Conservation (phyloP, 2,888 invertebrate genomes). For the Aporophyla nigra region DNA sequence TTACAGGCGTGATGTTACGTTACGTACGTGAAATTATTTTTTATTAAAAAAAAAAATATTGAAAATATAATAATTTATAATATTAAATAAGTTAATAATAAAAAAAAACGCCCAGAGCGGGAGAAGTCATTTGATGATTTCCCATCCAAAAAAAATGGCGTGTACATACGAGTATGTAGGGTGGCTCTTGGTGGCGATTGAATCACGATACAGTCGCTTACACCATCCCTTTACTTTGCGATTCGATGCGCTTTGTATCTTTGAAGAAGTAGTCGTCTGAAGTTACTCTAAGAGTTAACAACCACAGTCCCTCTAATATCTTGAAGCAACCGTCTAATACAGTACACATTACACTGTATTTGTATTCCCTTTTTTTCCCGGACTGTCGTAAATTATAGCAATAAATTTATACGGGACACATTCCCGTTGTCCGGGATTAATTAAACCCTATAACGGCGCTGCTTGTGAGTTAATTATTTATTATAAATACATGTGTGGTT, state of each 20-base stretch:
- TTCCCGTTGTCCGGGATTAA: slow-evolving; percentile 84
- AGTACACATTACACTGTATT: slow-evolving; percentile 78
- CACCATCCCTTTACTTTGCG: too few species aligned
- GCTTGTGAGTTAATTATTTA: slow-evolving; percentile 71
- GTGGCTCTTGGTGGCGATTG: neutral
- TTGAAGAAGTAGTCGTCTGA: neutral
- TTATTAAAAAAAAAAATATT: too few species aligned
- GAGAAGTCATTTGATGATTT: too few species aligned
- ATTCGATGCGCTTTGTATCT: neutral
- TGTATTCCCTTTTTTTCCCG: slow-evolving; percentile 86
- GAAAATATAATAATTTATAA: too few species aligned
- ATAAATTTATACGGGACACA: slow-evolving; percentile 85
- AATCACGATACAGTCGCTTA: too few species aligned
- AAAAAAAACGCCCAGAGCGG: too few species aligned
- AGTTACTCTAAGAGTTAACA: neutral
- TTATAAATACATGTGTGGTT: slow-evolving; percentile 67
- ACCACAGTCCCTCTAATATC: slow-evolving; percentile 33
- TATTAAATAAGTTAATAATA: too few species aligned
- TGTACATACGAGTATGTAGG: too few species aligned
- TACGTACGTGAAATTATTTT: too few species aligned
- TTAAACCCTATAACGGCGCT: slow-evolving; percentile 83
- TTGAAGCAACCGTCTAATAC: slow-evolving; percentile 70
- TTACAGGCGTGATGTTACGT: too few species aligned
- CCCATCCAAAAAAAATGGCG: too few species aligned
- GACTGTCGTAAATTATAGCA: slow-evolving; percentile 85